Conservation (phyloP, 2,113 vertebrate species). For the Myrmecophaga tridactyla region DNA sequence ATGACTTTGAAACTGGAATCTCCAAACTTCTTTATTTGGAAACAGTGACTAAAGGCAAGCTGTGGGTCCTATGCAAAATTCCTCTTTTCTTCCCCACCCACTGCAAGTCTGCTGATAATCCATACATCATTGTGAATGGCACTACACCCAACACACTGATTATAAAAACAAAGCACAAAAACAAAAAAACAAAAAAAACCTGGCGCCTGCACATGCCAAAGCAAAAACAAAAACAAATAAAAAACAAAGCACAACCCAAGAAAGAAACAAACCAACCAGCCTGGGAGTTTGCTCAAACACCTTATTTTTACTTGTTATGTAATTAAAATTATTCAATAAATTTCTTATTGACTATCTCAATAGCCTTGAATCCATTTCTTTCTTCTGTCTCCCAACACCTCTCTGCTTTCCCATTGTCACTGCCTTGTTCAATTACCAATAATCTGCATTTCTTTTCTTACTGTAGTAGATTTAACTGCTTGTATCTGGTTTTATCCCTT, state of each 20-base stretch:
- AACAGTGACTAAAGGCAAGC: background rate
- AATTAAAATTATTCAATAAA: background rate
- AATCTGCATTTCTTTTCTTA: background rate
- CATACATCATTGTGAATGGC: background rate
- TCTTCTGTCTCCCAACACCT: background rate
- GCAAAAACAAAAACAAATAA: no score
- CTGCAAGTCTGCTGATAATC: background rate
- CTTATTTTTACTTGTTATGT: background rate
- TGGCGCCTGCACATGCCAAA: no score
- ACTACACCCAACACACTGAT: background rate
- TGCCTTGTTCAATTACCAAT: background rate
- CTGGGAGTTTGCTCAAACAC: background rate
- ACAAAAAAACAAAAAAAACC: no score
- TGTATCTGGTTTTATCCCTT: background rate
- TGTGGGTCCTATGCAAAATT: background rate
- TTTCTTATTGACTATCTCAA: background rate
- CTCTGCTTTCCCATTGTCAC: background rate
- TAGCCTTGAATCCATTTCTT: background rate
- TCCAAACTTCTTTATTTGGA: background rate
- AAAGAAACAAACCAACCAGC: background rate
- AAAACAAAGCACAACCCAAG: background rate
- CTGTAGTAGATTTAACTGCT: background rate
- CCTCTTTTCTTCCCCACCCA: background rate
- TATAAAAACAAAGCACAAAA: background rate
- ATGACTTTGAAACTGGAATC: background rate